Evolutionary conservation across 2,113 vertebrate species (phyloP).

Genomic region (Strigops habroptila): DNA sequence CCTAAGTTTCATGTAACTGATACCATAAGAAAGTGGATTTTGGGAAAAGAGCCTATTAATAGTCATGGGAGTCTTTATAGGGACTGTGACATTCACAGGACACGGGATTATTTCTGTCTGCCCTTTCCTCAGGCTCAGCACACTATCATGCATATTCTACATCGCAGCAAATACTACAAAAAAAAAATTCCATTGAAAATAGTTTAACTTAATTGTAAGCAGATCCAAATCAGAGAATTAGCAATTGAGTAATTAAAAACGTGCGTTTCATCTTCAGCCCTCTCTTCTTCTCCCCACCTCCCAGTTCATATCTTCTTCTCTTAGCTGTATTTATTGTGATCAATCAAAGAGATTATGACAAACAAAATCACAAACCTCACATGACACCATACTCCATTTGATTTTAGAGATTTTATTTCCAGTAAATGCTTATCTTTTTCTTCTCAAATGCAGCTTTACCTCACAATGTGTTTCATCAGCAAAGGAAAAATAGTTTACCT

Average conservation of each 20-base stretch:
- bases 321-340: neutral
- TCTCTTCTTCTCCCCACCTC: neutral
- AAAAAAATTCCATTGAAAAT: neutral
- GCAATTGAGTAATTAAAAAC: neutral
- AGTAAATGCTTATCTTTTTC: neutral
- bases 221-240: neutral
- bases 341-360: neutral
- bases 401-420: constrained; percentile 10
- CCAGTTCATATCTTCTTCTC: neutral
- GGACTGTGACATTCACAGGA: neutral
- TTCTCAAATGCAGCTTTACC: neutral
- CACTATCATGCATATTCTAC: neutral
- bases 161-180: neutral
- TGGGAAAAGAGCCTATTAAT: neutral
- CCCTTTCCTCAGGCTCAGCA: neutral
- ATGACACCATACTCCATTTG: neutral
- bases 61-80: neutral
- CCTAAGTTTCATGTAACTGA: neutral
- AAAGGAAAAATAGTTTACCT: neutral
- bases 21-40: neutral
- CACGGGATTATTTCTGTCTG: neutral
- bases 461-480: neutral
- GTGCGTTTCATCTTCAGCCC: neutral
- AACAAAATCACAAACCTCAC: neutral
- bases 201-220: constrained; percentile 3